These are phyloP conservation scores for Halcyon badia DNA, from an alignment of 2,797 vertebrate species.

Conservation along the genomic window DNA sequence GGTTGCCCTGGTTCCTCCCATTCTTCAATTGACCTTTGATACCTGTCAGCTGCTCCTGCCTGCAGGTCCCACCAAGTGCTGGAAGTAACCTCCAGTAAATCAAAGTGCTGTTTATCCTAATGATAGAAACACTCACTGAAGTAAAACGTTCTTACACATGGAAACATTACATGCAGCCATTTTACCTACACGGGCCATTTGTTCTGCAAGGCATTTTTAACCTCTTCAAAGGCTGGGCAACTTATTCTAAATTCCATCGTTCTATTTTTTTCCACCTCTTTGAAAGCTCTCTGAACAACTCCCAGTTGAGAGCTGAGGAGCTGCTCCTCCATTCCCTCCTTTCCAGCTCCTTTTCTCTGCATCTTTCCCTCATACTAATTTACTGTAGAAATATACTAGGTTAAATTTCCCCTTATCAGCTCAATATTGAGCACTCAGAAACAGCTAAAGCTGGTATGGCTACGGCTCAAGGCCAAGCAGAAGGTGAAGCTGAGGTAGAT, in stretches of 20 bases:
- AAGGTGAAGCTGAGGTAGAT: neutral
- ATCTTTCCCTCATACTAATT: neutral
- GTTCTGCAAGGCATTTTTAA: neutral
- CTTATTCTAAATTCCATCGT: neutral
- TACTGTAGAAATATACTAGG: neutral
- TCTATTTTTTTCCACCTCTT: neutral
- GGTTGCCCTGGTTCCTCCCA: neutral
- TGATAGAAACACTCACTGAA: neutral
- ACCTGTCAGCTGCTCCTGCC: neutral
- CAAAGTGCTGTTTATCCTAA: neutral
- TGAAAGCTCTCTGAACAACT: neutral
- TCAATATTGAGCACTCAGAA: neutral
- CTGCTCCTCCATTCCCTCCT: neutral
- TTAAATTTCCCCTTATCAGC: neutral
- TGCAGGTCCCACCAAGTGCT: neutral
- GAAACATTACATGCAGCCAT: neutral
- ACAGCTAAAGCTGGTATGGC: neutral
- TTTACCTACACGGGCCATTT: neutral
- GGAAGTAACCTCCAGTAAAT: neutral
- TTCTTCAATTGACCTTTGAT: neutral
- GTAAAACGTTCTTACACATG: neutral
- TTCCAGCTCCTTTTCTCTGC: neutral
- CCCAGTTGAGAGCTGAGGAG: neutral
- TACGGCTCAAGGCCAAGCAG: neutral
- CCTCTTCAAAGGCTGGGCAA: neutral